Percentiles rank a stretch among this genome's conserved stretches.
phyloP scores from a whole-genome alignment of 1,140 invertebrate genomes.

The Oreohelix idahoensis region DNA sequence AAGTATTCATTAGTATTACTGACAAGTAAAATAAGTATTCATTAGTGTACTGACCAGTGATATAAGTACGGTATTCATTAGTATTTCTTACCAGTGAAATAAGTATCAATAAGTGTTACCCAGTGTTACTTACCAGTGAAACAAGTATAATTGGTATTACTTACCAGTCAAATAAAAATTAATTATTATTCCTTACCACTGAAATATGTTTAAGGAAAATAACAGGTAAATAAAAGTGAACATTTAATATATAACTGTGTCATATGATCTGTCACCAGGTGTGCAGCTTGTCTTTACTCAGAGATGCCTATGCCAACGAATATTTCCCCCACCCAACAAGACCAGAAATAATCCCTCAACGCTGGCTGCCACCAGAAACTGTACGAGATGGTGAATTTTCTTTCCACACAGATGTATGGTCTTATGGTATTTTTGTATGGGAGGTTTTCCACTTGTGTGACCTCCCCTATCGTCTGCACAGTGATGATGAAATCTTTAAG shows the following conservation, averaged over 20 bases:
- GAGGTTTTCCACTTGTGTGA: slow-evolving; percentile 71
- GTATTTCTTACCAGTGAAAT: too few species aligned
- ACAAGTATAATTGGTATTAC: too few species aligned
- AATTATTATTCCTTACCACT: too few species aligned
- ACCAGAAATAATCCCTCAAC: slow-evolving; percentile 80
- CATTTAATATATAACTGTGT: neutral
- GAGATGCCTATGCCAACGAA: slow-evolving; percentile 88
- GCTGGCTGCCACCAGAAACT: slow-evolving; percentile 92
- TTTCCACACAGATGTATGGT: slow-evolving; percentile 70
- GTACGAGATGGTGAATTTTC: slow-evolving; percentile 75
- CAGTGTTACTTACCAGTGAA: too few species aligned
- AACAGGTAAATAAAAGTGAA: too few species aligned
- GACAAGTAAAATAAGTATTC: too few species aligned
- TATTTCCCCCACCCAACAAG: slow-evolving; percentile 75
- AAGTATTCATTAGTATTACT: too few species aligned
- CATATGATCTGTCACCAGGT: slow-evolving; percentile 71
- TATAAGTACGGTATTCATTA: too few species aligned
- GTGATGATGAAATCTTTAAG: slow-evolving; percentile 78
- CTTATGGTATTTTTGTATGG: slow-evolving; percentile 71
- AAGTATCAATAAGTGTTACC: too few species aligned
- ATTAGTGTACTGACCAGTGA: too few species aligned
- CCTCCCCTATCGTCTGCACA: slow-evolving; percentile 62
- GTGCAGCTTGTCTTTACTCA: slow-evolving; percentile 84
- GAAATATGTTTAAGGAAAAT: too few species aligned
- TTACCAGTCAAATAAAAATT: too few species aligned